Percentiles rank a stretch among this genome's conserved stretches.
These are phyloP conservation scores for Laterallus jamaicensis DNA, from an alignment of 2,113 vertebrate species.

Conservation along the genomic window DNA sequence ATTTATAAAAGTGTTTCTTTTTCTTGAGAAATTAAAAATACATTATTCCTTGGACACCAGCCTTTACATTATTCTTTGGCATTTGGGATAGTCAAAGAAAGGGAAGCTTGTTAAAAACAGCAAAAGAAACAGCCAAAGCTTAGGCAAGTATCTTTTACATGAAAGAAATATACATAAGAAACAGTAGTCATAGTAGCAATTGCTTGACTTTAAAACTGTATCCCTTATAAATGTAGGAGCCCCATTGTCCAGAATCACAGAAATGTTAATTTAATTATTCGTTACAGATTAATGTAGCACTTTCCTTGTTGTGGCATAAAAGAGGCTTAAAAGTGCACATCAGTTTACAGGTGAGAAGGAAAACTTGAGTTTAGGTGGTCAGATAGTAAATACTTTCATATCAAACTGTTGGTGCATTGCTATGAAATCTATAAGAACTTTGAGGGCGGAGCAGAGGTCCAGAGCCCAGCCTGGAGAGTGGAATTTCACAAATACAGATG, in stretches of 20 bases:
- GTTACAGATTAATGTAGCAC: background rate
- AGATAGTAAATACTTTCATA: background rate
- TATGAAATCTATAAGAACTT: background rate
- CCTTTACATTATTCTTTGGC: background rate
- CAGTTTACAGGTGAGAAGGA: background rate
- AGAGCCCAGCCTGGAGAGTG: background rate
- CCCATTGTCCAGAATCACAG: background rate
- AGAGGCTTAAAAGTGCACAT: background rate
- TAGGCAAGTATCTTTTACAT: background rate
- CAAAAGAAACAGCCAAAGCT: background rate
- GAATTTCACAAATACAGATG: background rate
- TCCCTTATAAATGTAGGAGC: background rate
- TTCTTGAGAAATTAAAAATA: background rate
- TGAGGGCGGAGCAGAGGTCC: background rate
- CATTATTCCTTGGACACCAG: background rate
- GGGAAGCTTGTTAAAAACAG: background rate
- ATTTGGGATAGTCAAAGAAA: background rate
- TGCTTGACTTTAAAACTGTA: background rate
- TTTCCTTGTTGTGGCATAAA: background rate
- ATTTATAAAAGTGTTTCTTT: background rate
- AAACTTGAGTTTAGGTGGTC: background rate
- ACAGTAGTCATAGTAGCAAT: background rate
- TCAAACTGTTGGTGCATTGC: background rate
- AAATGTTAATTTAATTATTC: constrained; percentile 2
- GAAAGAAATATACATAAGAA: background rate